Evolutionary conservation across 2,888 invertebrate genomes (phyloP), one percentile per base, ranked within the genome.

Genomic region (Netelia melanura): DNA sequence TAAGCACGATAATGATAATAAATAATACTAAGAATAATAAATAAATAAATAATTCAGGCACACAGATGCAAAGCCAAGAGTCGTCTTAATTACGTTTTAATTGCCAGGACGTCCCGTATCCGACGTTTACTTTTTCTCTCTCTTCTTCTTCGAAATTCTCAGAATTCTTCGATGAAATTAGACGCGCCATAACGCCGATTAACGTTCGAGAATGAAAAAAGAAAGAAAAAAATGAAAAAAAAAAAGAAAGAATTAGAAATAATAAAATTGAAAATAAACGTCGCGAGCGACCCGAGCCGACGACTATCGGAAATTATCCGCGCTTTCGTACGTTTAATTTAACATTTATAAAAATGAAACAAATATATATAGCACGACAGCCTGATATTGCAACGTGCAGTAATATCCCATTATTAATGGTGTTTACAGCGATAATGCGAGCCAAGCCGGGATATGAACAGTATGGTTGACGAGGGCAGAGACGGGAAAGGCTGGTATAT

Each of bases 101-200:
- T 82, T 82, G 77, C 82, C 82, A 77, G 77, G 82, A 82, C 58
- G 65, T 82, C 82, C 67, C 61, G 77, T 64, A n/a, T 17, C 54
- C 14, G 14, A 54, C 17, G 14, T 54, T 54, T 54, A 3, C 52
- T 11, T 14, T 52, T 52, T 52, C n/a, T 52, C n/a, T 3, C 30
- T 48, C 65, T 3, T 48, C 65, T 48, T 82, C 58, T 70, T 72
- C 44, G 25, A 58, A 65, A 77, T 82, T 77, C 71, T n/a, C 71
- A 62, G 54, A 77, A 72, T 78, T 83, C 71, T 61, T 10, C 25
- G 23, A 78, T 61, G 43, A 70, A 25, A 77, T 71, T 68, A 68
- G 48, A 43, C 44, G 61, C 75, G 70, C 68, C 43, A n/a, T 11
- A 21, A 23, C n/a, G n/a, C 48, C 25, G 25, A 14, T 48, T 21